A percentile compares a stretch with the other conserved stretches of the same genome.
phyloP scores from a whole-genome alignment of 1,140 invertebrate genomes.

The Olivierus martensii region DNA sequence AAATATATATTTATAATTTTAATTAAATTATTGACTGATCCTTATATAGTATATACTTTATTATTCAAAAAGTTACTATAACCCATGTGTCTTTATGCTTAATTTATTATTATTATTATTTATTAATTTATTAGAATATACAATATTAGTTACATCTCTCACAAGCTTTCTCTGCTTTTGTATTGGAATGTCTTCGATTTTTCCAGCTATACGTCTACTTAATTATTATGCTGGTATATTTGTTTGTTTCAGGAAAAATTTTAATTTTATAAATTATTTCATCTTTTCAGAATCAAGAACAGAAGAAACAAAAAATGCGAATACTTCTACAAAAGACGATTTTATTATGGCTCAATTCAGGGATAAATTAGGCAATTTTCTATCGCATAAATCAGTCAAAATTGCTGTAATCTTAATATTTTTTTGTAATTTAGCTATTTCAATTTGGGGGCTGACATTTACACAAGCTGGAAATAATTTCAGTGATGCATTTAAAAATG shows the following conservation, averaged over 20 bases:
- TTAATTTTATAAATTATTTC: no score
- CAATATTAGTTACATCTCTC: constrained; percentile 93
- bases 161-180: constrained; percentile 93
- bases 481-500: constrained; percentile 63
- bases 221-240: constrained; percentile 89
- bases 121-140: no score
- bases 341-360: constrained; percentile 59
- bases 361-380: constrained; percentile 55
- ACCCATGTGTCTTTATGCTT: no score
- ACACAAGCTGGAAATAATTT: constrained; percentile 79
- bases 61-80: no score
- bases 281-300: constrained; percentile 36
- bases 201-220: constrained; percentile 87
- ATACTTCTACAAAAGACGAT: not conserved
- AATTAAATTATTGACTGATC: no score
- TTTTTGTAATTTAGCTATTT: constrained; percentile 59
- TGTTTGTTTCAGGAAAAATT: constrained; percentile 75
- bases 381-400: constrained; percentile 64
- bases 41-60: no score
- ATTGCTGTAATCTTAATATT: constrained; percentile 61
- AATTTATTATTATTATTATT: no score
- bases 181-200: constrained; percentile 86
- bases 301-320: no score
- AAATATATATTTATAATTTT: no score
- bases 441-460: constrained; percentile 70